Evolutionary conservation across 2,797 vertebrate genomes (phyloP).

Genomic region (Caiman crocodilus): DNA sequence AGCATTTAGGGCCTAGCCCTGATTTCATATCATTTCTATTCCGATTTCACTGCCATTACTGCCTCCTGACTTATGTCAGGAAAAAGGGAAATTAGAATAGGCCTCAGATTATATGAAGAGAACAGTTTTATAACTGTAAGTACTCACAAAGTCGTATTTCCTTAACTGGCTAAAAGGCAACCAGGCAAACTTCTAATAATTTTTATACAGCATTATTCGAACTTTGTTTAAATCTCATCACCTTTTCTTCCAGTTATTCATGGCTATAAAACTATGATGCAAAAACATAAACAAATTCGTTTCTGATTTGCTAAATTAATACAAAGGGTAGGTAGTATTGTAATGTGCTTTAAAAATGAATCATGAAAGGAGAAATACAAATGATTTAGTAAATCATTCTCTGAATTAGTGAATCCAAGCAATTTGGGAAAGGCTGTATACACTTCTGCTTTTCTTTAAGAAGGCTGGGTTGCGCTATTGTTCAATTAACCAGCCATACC

Average conservation of each 20-base stretch:
- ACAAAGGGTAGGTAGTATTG: background rate
- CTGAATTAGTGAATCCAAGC: background rate
- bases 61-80: background rate
- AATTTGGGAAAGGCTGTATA: background rate
- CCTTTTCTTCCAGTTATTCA: background rate
- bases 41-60: background rate
- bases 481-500: background rate
- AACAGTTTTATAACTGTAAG: background rate
- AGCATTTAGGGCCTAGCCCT: background rate
- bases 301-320: background rate
- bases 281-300: too few relatives aligned
- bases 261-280: background rate
- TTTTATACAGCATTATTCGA: background rate
- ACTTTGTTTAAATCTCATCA: background rate
- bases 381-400: background rate
- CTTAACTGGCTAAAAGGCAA: background rate
- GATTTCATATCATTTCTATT: background rate
- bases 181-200: background rate
- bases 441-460: background rate
- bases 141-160: background rate
- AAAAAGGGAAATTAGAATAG: background rate
- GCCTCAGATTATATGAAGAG: background rate
- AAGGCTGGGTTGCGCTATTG: background rate
- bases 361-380: background rate
- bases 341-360: background rate